Evolutionary conservation across 2,113 vertebrate genomes (phyloP).

Genomic region (Enhydra lutris): DNA sequence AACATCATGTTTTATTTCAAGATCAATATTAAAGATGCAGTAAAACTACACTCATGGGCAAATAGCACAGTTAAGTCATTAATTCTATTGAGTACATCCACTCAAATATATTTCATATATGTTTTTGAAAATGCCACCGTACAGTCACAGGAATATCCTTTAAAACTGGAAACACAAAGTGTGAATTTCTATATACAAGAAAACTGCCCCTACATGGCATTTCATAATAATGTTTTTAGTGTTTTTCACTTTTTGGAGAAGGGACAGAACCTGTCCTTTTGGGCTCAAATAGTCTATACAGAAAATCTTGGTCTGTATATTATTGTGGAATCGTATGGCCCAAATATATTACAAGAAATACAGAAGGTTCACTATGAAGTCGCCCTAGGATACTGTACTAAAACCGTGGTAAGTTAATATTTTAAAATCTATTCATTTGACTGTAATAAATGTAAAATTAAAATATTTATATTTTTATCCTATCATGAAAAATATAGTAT

Average conservation of each 20-base stretch:
- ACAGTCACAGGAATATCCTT: slow-evolving; percentile 1
- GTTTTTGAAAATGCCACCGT: not conserved
- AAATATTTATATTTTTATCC: not conserved
- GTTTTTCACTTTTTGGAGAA: slow-evolving; percentile 61
- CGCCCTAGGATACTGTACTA: slow-evolving; percentile 59
- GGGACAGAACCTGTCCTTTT: slow-evolving; percentile 32
- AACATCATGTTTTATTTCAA: slow-evolving; percentile 68
- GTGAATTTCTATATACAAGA: not conserved
- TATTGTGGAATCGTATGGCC: slow-evolving; percentile 44
- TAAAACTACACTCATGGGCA: slow-evolving; percentile 55
- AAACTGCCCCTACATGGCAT: slow-evolving; percentile 58
- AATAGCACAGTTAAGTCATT: not conserved
- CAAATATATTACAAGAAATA: slow-evolving; percentile 38
- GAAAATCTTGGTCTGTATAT: slow-evolving; percentile 56
- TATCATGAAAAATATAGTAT: not conserved
- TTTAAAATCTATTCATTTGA: slow-evolving; percentile 11
- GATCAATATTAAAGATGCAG: not conserved
- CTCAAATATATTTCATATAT: not conserved
- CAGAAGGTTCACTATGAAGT: not conserved
- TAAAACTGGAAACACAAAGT: slow-evolving; percentile 58
- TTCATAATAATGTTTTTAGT: slow-evolving; percentile 11
- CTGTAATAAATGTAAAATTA: slow-evolving; percentile 7
- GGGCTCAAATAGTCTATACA: slow-evolving; percentile 66
- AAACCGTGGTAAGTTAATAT: slow-evolving; percentile 61
- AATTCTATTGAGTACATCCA: not conserved